phyloP scores from a whole-genome alignment of 1,140 invertebrate species.

The Drepana arcuata region DNA sequence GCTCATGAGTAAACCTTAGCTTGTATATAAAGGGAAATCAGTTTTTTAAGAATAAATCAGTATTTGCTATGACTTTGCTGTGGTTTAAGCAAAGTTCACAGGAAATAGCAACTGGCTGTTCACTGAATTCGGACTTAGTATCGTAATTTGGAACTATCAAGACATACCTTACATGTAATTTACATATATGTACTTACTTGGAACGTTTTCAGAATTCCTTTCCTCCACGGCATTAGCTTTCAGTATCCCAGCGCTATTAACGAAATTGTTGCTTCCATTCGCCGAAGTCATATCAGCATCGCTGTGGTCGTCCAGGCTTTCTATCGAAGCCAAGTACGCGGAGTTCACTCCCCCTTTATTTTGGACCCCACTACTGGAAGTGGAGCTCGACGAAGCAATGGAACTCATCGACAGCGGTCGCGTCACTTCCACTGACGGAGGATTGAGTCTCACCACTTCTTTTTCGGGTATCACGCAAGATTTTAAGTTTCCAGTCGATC shows the following conservation, averaged over 20 bases:
- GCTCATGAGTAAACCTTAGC: too few species aligned
- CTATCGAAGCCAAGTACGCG: conserved; percentile 85
- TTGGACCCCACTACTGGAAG: conserved; percentile 74
- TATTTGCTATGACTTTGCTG: too few species aligned
- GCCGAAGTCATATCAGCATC: conserved; percentile 72
- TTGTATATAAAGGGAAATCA: too few species aligned
- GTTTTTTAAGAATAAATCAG: too few species aligned
- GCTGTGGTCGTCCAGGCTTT: conserved; percentile 81
- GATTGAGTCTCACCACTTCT: conserved; percentile 42
- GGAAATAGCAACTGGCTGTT: too few species aligned
- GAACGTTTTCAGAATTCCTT: conserved; percentile 30
- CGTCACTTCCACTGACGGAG: conserved; percentile 45
- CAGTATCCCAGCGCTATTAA: conserved; percentile 70
- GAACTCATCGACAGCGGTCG: conserved; percentile 87
- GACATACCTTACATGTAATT: too few species aligned
- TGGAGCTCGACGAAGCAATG: conserved; percentile 85
- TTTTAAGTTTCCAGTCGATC: conserved; percentile 60
- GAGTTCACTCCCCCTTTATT: conserved; percentile 72
- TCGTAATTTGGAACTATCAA: too few species aligned
- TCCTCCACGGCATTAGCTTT: conserved; percentile 63
- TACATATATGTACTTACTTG: conserved; percentile 42
- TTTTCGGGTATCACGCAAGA: conserved; percentile 32
- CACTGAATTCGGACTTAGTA: too few species aligned
- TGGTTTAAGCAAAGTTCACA: too few species aligned
- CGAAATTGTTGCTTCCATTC: conserved; percentile 73